Base-by-base conservation (phyloP, 1,140 invertebrate genomes). In the Chironomus striatipennis region DNA sequence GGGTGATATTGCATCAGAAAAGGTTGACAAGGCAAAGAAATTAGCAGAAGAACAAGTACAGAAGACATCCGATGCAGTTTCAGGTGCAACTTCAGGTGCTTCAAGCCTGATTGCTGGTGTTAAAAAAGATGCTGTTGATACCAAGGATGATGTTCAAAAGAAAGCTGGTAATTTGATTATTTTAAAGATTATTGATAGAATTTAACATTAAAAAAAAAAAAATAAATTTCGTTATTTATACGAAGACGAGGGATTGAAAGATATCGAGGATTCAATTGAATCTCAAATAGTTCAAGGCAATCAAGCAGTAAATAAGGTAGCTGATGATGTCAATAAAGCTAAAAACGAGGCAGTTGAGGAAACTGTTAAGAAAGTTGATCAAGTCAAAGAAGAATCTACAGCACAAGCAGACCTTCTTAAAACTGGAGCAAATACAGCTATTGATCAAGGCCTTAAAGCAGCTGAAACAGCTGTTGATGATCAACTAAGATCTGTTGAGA, bases 41-140 rank as follows among this genome's bases (percentile, higher is more conserved):
- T 81, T 87, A 18, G 84, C 87, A 9, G 86, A 87, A 78, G 86
- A 86, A 18, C 86, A 87, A 77, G 85, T 86, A 74, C 86, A 86
- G 80, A 87, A 87, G 77, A 83, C 86, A 8, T 86, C 85, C 1
- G 84, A 87, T 76, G 77, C 85, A 6, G 80, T 88, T 70, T 80
- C 83, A 72, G 83, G 85, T 67, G 83, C 83, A 47, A 84, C 80
- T 76, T 78, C 75, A 47, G 83, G 84, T 70, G 85, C 86, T 4
- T 83, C 86, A 77, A 84, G 86, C 76, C 78, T 83, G 21, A 86
- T 84, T 9, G 76, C 80, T 21, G 83, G 84, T 74, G 84, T 86
- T 18, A 20, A 9, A 1, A 70, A 21, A 8, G 65, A 70, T 70
- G 64, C 43, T 42, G 9, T 47, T 7, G 57, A n/a, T 43, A 47